Percentiles rank a stretch among this genome's conserved stretches.
These are phyloP conservation scores for Myotis vivesi DNA, from an alignment of 2,797 vertebrate genomes.

Conservation along the genomic window DNA sequence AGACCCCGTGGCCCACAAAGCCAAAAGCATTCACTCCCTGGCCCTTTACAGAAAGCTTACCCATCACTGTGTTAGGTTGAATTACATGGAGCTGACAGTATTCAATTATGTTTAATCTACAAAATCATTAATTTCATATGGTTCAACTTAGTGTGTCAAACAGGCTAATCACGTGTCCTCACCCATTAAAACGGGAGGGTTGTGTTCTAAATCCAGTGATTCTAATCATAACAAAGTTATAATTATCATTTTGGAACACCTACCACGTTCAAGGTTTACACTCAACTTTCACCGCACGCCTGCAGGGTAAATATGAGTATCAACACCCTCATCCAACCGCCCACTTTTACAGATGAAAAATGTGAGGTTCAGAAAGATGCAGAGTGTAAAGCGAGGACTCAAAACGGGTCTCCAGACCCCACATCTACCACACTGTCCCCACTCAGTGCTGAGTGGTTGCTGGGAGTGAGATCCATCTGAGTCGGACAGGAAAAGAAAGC, in stretches of 20 bases:
- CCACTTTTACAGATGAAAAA: not conserved
- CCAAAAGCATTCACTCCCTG: not conserved
- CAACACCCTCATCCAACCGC: fast-evolving
- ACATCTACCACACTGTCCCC: fast-evolving
- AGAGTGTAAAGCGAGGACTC: not conserved
- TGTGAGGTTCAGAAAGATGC: not conserved
- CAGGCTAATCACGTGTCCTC: not conserved
- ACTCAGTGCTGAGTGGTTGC: not conserved
- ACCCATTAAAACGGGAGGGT: not conserved
- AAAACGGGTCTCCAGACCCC: not conserved
- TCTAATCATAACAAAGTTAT: not conserved
- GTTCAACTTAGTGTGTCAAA: not conserved
- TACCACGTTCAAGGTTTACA: not conserved
- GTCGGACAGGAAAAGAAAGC: not conserved
- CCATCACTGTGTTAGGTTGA: not conserved
- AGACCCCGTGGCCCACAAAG: not conserved
- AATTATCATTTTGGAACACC: not conserved
- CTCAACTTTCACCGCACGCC: not conserved
- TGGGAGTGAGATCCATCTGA: not conserved
- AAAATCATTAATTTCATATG: not conserved
- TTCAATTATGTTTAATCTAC: not conserved
- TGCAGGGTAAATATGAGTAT: not conserved
- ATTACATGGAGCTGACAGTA: not conserved
- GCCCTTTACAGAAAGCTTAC: not conserved
- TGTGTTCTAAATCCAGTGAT: not conserved